A percentile compares a stretch with the other conserved stretches of the same genome.
Evolutionary conservation across 2,113 vertebrate genomes (phyloP).

Genomic region (Tragelaphus strepsiceros): DNA sequence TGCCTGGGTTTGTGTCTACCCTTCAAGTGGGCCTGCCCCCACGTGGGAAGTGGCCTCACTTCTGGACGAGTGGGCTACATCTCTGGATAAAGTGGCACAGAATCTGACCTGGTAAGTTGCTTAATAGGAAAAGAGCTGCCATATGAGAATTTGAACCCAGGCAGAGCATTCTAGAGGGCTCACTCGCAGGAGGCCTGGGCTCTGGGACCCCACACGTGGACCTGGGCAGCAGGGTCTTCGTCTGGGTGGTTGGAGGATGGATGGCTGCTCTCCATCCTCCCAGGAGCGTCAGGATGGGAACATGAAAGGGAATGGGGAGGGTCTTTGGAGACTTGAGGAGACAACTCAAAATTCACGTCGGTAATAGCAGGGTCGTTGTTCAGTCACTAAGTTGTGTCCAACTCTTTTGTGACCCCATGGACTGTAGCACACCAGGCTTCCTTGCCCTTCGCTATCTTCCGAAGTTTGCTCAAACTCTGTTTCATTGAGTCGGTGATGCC

Average conservation of each 20-base stretch:
- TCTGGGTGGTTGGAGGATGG: accelerated
- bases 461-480: neutral
- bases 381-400: neutral
- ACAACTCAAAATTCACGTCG: neutral
- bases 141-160: neutral
- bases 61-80: neutral
- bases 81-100: neutral
- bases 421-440: neutral
- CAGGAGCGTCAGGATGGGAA: neutral
- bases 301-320: neutral
- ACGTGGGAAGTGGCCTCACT: neutral
- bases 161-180: neutral
- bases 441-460: neutral
- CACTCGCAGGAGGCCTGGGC: too few relatives aligned
- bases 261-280: accelerated
- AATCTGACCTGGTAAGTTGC: too few relatives aligned
- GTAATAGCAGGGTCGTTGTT: neutral
- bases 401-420: neutral
- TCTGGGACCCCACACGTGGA: neutral
- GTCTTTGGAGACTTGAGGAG: neutral
- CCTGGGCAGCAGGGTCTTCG: neutral
- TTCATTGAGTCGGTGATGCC: neutral
- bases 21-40: neutral
- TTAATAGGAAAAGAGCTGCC: accelerated
- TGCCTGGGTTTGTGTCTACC: too few relatives aligned